A percentile compares a stretch with the other conserved stretches of the same genome.
Conservation (phyloP, 1,140 invertebrate genomes). For the Rhyacophila brunnea region DNA sequence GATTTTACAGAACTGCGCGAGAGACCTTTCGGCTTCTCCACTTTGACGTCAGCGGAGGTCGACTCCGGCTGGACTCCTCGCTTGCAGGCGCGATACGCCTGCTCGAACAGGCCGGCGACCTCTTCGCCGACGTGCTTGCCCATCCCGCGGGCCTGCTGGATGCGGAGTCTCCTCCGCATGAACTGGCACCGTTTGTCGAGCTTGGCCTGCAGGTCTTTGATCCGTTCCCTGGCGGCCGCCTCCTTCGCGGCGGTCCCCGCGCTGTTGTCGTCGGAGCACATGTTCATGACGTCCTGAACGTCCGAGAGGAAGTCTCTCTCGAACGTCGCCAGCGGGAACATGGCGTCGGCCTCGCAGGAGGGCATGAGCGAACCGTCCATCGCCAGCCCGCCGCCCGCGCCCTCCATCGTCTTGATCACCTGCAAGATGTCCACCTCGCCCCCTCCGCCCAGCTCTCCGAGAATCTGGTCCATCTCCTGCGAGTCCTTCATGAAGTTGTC, state of each 20-base stretch:
- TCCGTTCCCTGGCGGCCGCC: constrained; percentile 45
- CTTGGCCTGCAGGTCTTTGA: constrained; percentile 60
- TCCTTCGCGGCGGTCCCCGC: constrained; percentile 41
- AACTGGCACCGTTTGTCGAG: constrained; percentile 68
- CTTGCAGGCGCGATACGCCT: constrained; percentile 56
- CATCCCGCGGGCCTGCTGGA: constrained; percentile 70
- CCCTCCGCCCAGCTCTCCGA: constrained; percentile 58
- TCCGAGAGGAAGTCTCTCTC: constrained; percentile 57
- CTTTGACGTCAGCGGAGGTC: constrained; percentile 18
- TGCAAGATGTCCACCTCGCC: constrained; percentile 61
- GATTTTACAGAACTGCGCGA: too few species aligned
- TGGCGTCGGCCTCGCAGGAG: constrained; percentile 46
- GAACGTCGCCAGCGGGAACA: constrained; percentile 61
- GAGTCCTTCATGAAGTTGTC: constrained; percentile 49
- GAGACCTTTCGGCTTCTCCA: neutral
- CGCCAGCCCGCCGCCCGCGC: constrained; percentile 44
- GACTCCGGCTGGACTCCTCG: constrained; percentile 43
- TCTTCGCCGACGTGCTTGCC: constrained; percentile 76
- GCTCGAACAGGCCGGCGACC: constrained; percentile 68
- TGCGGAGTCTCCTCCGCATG: constrained; percentile 69
- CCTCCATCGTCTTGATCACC: constrained; percentile 67
- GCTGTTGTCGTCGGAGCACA: constrained; percentile 27
- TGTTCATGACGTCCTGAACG: constrained; percentile 48
- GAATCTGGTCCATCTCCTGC: constrained; percentile 58
- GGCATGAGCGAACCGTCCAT: constrained; percentile 28